Conservation (phyloP, 2,797 vertebrate species). For the Ibycter americanus region DNA sequence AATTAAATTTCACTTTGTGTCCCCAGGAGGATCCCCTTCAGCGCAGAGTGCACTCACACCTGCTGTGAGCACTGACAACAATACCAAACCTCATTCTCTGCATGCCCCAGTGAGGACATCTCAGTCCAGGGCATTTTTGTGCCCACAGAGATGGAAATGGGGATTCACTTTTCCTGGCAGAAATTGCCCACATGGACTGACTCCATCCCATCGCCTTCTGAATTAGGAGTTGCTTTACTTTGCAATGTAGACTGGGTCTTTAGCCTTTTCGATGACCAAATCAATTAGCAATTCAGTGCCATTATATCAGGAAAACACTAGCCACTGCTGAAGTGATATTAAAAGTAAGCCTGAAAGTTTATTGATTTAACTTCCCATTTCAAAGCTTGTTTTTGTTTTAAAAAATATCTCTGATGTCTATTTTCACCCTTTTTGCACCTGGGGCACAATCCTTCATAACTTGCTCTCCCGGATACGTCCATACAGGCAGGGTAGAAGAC, state of each 20-base stretch:
- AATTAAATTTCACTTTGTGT: neutral
- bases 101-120: neutral
- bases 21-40: neutral
- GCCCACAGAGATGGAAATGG: neutral
- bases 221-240: neutral
- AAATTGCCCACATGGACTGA: neutral
- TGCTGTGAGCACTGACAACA: neutral
- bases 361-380: neutral
- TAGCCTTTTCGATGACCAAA: neutral
- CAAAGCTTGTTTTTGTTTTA: neutral
- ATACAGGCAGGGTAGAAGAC: neutral
- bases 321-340: neutral
- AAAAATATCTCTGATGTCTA: neutral
- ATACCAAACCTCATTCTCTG: neutral
- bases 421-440: neutral
- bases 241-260: neutral
- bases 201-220: neutral
- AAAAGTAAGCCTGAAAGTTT: neutral
- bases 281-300: neutral
- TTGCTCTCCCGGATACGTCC: neutral
- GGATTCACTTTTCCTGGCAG: neutral
- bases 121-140: neutral
- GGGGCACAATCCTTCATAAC: neutral
- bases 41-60: neutral
- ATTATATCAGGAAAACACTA: neutral